Evolutionary conservation across 2,797 vertebrate species (phyloP), one percentile per base, ranked within the genome.

Genomic region (Cetoscarus ocellatus): DNA sequence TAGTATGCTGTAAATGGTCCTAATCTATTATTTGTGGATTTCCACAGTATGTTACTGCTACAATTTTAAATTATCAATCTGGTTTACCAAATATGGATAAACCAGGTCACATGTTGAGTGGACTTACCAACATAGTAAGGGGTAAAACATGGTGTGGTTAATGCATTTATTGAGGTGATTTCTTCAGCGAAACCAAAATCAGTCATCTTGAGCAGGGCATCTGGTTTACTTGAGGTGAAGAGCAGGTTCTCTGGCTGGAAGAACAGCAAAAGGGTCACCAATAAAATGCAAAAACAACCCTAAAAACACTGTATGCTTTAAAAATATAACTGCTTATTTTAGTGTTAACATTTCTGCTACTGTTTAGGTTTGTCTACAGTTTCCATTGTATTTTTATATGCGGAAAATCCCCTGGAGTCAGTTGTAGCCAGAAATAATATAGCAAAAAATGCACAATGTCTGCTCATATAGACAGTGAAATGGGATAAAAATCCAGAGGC

Each of bases 111-210:
- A 34, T 44, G 40, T n/a, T 17, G 18, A 34, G 45, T 14, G 11
- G 61, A 83, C 95, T 96, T 77, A 97, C 96, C 96, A 72, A 97
- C 96, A 0, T 96, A 97, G 86, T 97, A 97, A 0, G 96, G 96
- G 0, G 96, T 97, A 62, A 96, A 97, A 90, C 96, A 97, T 0
- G 96, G 96, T 0, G 96, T 97, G 66, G 95, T 95, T 90, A 97
- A 55, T 5, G 96, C 96, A 89, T 96, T 97, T 86, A 95, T 95
- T 3, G 95, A 94, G 71, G 96, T 96, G 66, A 96, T 96, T 90
- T 97, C 96, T 90, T 97, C 97, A 77, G 96, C 96, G 70, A 97
- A 97, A 77, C 96, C 96, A 52, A 97, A 97, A 83, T 97, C 96
- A 0, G 96, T 97, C 83, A 97, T 95, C 27, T 97, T 97, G 50